Evolutionary conservation across 2,888 invertebrate genomes (phyloP), one percentile per base, ranked within the genome.

Genomic region (Caenorhabditis sinica): DNA sequence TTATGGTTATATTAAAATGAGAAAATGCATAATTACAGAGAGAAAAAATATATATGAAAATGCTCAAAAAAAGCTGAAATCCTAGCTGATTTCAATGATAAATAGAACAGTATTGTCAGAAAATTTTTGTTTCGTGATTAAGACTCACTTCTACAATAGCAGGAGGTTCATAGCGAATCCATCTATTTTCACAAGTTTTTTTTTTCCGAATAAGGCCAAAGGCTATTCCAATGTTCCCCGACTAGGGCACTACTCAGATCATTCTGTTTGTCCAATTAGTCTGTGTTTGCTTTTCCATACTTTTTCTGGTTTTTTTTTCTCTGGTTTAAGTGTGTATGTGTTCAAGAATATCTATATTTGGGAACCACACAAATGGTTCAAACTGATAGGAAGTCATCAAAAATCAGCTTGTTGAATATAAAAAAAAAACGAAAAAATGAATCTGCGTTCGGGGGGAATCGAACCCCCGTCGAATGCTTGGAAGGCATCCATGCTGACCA

Each of bases 401-500:
- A 40, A 40, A 40, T 40, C 40, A 40, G 40, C 2, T 13, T 33
- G 4, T 6, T 6, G 8, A 15, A 15, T 8, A 13, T 8, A 43
- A 15, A 15, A 1, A 61, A 36, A 8, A 53, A 75, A 63, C 17
- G 28, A 49, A 63, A 76, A 85, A 83, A 84, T 58, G 53, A 28
- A 28, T 75, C 77, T 85, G 82, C 84, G 85, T 87, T 84, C 83
- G 83, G 82, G 82, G 86, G 86, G 86, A 87, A 86, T 83, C 85
- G 84, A 85, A 85, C 85, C 84, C 86, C 86, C 84, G 86, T 87
- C 83, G 84, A 87, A 87, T 86, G 88, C 86, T 88, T 87, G 87
- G 86, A 86, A 88, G 83, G 86, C 82, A 85, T 83, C 87, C 87
- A 87, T 87, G 87, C 87, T 87, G 83, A 87, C 87, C 86, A 85